phyloP scores from a whole-genome alignment of 2,888 invertebrate species.

The Callosobruchus maculatus region DNA sequence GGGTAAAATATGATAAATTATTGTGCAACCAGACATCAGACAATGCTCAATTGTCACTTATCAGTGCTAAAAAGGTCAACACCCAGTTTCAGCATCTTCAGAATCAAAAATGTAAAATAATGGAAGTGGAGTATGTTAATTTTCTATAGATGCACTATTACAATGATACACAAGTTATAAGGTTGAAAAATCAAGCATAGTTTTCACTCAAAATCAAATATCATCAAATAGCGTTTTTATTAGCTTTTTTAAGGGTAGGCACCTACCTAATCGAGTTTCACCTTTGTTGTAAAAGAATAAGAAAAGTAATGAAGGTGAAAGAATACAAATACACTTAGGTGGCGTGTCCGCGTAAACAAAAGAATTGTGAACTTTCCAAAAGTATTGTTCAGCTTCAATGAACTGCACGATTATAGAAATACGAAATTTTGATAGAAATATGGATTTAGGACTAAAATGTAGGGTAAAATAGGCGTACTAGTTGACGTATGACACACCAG shows the following conservation, averaged over 20 bases:
- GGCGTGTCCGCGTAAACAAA: not conserved
- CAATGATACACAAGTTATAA: too few relatives aligned
- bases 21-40: constrained; percentile 9
- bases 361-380: not conserved
- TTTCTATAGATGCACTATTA: not conserved
- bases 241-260: not conserved
- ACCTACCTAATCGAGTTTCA: not conserved
- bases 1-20: too few relatives aligned
- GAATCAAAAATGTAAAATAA: not conserved
- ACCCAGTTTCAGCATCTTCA: constrained; percentile 10
- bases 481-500: constrained; percentile 28
- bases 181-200: not conserved
- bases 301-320: not conserved
- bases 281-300: not conserved
- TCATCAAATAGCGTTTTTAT: too few relatives aligned
- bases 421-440: not conserved
- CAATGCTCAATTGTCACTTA: constrained; percentile 10
- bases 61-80: constrained; percentile 18
- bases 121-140: not conserved
- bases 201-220: too few relatives aligned
- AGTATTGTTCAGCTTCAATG: not conserved
- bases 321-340: not conserved
- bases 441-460: constrained; percentile 5
- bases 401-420: not conserved
- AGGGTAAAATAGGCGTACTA: constrained; percentile 17